Conservation (phyloP, 2,797 vertebrate species). For the Cossypha caffra region DNA sequence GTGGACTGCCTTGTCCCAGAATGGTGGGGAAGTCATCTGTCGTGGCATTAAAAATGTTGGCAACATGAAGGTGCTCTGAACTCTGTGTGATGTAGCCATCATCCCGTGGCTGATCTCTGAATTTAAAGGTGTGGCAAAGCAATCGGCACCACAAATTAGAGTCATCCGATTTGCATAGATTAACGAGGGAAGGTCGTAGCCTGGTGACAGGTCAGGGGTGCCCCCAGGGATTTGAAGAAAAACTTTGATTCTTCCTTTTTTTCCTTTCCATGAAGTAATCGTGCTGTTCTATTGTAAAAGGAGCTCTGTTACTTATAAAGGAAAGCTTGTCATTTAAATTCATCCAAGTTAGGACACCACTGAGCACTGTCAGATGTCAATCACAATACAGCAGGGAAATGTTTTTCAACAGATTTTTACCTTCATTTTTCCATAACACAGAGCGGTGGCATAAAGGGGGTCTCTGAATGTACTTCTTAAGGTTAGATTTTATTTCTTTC, state of each 20-base stretch:
- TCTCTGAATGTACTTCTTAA: constrained; percentile 70
- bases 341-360: constrained; percentile 81
- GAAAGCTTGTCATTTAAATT: constrained; percentile 84
- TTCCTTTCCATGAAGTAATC: constrained; percentile 71
- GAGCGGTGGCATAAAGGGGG: constrained; percentile 75
- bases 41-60: constrained; percentile 67
- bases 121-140: constrained; percentile 78
- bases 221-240: constrained; percentile 76
- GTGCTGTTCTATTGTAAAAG: constrained; percentile 81
- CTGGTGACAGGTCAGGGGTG: constrained; percentile 76
- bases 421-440: constrained; percentile 76
- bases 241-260: constrained; percentile 81
- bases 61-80: constrained; percentile 70
- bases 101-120: constrained; percentile 65
- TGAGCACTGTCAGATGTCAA: constrained; percentile 82
- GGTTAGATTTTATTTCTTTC: constrained; percentile 67
- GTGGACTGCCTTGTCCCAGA: constrained; percentile 64
- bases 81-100: constrained; percentile 71
- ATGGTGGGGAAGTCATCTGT: constrained; percentile 69
- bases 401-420: constrained; percentile 81
- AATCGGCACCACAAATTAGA: constrained; percentile 76
- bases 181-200: constrained; percentile 76
- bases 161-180: constrained; percentile 81
- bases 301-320: constrained; percentile 78
- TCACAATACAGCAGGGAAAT: constrained; percentile 80